Evolutionary conservation across 1,140 invertebrate species (phyloP).

Genomic region (Hyles vespertilio): DNA sequence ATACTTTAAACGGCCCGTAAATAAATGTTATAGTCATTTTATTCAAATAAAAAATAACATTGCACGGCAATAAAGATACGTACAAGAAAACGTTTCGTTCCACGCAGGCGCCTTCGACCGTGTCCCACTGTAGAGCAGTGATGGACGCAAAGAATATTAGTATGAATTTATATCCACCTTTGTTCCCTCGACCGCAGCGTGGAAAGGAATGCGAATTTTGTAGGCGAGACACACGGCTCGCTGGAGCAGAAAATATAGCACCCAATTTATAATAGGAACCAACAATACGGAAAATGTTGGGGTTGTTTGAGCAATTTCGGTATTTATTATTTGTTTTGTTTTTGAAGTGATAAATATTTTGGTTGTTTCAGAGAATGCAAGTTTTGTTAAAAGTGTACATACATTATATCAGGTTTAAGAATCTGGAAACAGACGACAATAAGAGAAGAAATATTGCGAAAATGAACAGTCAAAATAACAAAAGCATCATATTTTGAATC

Average conservation of each 20-base stretch:
- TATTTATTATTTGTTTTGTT: no score
- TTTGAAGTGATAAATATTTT: no score
- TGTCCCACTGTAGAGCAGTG: slow-evolving; percentile 13
- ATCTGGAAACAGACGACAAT: no score
- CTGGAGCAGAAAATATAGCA: not conserved
- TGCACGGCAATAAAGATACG: not conserved
- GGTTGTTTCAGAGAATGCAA: no score
- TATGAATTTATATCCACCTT: slow-evolving; percentile 28
- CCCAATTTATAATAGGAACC: no score
- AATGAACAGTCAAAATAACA: no score
- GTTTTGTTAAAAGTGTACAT: no score
- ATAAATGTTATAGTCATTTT: not conserved
- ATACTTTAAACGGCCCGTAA: not conserved
- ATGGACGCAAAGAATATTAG: slow-evolving; percentile 28
- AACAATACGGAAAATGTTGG: no score
- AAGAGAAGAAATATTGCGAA: no score
- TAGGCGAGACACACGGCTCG: slow-evolving; percentile 10
- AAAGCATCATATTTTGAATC: no score
- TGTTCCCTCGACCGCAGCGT: slow-evolving; percentile 18
- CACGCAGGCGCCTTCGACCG: not conserved
- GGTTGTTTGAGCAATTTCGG: no score
- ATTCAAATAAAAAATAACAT: slow-evolving; percentile 4
- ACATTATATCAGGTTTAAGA: no score
- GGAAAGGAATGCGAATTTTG: slow-evolving; percentile 22
- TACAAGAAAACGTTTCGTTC: not conserved